Base-by-base conservation (phyloP, 2,888 invertebrate species). In the Gryllus longicercus region DNA sequence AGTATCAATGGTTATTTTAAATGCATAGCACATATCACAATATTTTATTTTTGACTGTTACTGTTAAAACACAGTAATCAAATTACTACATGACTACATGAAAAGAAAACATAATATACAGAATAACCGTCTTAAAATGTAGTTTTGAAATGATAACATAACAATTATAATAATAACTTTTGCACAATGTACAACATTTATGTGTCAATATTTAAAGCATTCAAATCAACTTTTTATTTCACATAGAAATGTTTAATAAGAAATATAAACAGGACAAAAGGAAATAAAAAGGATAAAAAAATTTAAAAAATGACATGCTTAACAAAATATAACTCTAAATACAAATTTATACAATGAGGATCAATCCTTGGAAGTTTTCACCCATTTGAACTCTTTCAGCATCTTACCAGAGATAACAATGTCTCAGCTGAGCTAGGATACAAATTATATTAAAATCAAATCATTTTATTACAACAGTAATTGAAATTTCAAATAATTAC, bases 401-500 rank as follows among this genome's bases (percentile, higher is more conserved):
- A 77, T 77, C 49, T 38, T n/a, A n/a, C 50, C 50, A 77, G 14
- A 11, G 11, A 16, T 77, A 49, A 18, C 49, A 77, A 50, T 77
- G 50, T 49, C 11, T 77, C 49, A 77, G 38, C 23, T 16, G 38
- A 77, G 38, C n/a, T 49, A 25, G 16, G 50, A 38, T 25, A 77
- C 16, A 18, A 38, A 38, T 50, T 10, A 50, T 18, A 49, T n/a
- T n/a, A 21, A 80, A 78, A 78, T 78, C 50, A 51, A 80, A 78
- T 75, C 51, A 75, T 75, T 78, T 80, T 74, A 77, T 23, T 23
- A 49, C 23, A 74, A 77, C 74, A 76, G 23, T 74, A 81, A 76
- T 81, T 77, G 77, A 79, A 23, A 63, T 74, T 76, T 76, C 14
- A 81, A 81, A 81, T 79, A 74, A 81, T 79, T 79, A 77, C 74